Evolutionary conservation across 2,797 vertebrate genomes (phyloP), one percentile per base, ranked within the genome.

Genomic region (Rhinoraja longicauda): DNA sequence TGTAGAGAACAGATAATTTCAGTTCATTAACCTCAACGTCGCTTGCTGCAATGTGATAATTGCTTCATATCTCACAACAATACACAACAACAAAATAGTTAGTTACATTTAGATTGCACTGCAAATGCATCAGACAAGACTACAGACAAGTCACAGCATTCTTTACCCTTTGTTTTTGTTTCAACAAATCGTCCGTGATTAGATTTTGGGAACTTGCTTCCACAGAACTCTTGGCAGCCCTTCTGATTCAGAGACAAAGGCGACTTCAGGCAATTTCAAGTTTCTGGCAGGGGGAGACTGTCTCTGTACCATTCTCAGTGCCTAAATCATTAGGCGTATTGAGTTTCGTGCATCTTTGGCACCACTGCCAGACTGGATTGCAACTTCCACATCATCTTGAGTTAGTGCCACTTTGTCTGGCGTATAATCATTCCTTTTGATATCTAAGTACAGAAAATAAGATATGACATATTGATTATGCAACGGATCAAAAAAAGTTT

Each of bases 341-440:
- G 98, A 99, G 91, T 96, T 97, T 93, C 96, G 97, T 0, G 97
- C 96, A 95, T 99, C 98, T 97, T 97, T 99, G 96, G 96, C 96
- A 93, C 97, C 96, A 94, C 96, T 96, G 93, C 97, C 98, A 90
- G 97, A 95, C 94, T 97, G 96, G 94, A 96, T 95, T 84, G 96
- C 96, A 93, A 96, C 84, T 94, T 97, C 97, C 93, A 97, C 96
- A 94, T 98, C 98, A 0, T 98, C 98, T 93, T 98, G 98, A 94
- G 97, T 97, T 94, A 99, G 97, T 2, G 96, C 96, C 90, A 98
- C 96, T 95, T 99, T 99, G 94, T 99, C 98, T n/a, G 98, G 99
- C 0, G 99, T 99, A 95, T 99, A 99, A 93, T 99, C 99, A 0
- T 99, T 99, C 93, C 98, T 96, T 96, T 98, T 99, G 94, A 99